Base-by-base conservation (phyloP, 2,797 vertebrate species). In the Pangasius larnaudii region DNA sequence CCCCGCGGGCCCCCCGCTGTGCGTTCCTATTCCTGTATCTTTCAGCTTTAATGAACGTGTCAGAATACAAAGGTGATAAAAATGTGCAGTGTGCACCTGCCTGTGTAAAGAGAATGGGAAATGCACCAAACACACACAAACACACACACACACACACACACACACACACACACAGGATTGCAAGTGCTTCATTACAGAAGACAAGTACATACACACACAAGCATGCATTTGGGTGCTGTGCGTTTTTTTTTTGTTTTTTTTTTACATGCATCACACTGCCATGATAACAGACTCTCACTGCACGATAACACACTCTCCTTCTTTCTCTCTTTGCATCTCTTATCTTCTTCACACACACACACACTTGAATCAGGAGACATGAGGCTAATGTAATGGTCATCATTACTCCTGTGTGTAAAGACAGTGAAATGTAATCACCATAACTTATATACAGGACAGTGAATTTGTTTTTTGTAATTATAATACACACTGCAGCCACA, bases 81-180 rank as follows among this genome's bases (percentile, higher is more conserved):
- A 78, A 78, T 78, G 77, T 79, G 51, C 30, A 22, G 51, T 19
- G n/a, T 53, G 77, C 18, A 90, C 81, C 91, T 90, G 92, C 65
- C 91, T 94, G 93, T 94, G 92, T 93, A 95, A 95, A 94, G 94
- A 93, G 94, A 95, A 95, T 95, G 93, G 92, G 91, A 92, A 95
- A 94, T 94, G 88, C 87, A 90, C 85, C 88, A 80, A 51, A 56
- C 85, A 24, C 86, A 59, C 74, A 61, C 67, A 86, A 80, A 77
- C 63, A 61, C 81, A 89, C 49, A 49, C 78, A 71, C 71, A 80
- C 46, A 39, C 42, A 77, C 78, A 71, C 71, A 71, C 84, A 61
- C 69, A 71, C 90, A 77, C 63, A 61, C 81, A 89, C 49, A 49
- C 78, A 71, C 71, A 77, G 86, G 85, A 30, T 87, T 86, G 75